These are phyloP conservation scores for Tragulus kanchil DNA, from an alignment of 2,113 vertebrate genomes.

Conservation along the genomic window DNA sequence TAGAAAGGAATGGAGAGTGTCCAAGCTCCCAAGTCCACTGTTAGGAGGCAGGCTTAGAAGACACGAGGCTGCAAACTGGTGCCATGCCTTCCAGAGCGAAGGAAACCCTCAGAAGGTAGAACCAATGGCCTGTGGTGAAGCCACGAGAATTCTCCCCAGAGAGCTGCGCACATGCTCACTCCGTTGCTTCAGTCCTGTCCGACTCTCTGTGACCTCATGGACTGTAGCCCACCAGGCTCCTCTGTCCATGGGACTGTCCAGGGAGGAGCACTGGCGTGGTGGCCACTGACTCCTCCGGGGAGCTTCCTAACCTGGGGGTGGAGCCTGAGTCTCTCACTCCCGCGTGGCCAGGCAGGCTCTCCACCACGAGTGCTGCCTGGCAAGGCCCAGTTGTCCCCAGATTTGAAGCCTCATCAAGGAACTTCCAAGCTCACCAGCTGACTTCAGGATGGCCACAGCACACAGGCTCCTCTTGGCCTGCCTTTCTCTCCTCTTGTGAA, in stretches of 20 bases:
- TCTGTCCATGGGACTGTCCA: background rate
- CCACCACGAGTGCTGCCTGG: no score
- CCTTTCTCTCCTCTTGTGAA: no score
- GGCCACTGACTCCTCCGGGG: no score
- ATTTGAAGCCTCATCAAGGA: no score
- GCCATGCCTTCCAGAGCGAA: background rate
- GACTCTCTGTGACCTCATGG: background rate
- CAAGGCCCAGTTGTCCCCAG: no score
- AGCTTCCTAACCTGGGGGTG: no score
- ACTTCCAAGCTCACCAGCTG: no score
- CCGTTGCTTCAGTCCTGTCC: accelerated
- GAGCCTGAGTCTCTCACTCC: no score
- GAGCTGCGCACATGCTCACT: accelerated
- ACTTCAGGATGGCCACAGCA: no score
- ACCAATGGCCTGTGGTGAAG: background rate
- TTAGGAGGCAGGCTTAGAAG: background rate
- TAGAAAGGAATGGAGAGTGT: background rate
- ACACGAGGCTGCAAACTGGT: accelerated
- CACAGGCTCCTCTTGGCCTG: no score
- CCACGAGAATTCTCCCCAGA: background rate
- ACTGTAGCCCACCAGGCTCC: background rate
- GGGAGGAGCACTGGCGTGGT: no score
- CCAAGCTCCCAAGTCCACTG: background rate
- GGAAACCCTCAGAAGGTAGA: background rate
- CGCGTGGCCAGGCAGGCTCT: no score